Conservation (phyloP, 1,140 invertebrate genomes). For the Bombyx mori region DNA sequence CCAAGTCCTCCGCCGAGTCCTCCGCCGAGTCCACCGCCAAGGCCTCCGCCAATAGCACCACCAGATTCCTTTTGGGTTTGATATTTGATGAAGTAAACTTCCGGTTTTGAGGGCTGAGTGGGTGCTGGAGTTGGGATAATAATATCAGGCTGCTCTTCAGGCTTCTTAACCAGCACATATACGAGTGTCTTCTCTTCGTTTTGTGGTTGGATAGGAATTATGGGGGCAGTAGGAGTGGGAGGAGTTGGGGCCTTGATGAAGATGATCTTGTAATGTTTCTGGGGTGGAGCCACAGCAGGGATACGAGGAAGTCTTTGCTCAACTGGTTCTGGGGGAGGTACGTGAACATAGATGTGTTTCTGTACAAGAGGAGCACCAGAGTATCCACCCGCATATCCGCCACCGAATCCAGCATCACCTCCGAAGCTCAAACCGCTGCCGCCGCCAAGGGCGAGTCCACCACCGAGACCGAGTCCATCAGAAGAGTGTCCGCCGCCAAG, state of each 20-base stretch:
- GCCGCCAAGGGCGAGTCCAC: constrained; percentile 18
- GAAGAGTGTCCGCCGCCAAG: constrained; percentile 36
- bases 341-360: constrained; percentile 71
- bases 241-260: constrained; percentile 90
- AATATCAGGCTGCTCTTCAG: constrained; percentile 84
- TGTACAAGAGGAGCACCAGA: constrained; percentile 62
- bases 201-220: constrained; percentile 81
- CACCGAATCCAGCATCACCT: constrained; percentile 33
- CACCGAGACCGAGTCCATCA: constrained; percentile 27
- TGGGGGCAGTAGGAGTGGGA: constrained; percentile 81
- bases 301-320: constrained; percentile 74
- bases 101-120: constrained; percentile 86
- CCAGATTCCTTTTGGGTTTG: constrained; percentile 80
- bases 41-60: constrained; percentile 42
- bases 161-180: constrained; percentile 89
- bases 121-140: constrained; percentile 80
- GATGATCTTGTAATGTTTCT: constrained; percentile 91
- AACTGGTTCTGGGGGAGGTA: constrained; percentile 73
- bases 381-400: constrained; percentile 47
- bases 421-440: constrained; percentile 24
- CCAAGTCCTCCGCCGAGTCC: constrained; percentile 21
- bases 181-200: constrained; percentile 92
- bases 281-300: constrained; percentile 73
- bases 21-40: constrained; percentile 30
- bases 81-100: constrained; percentile 91